Evolutionary conservation across 2,888 invertebrate species (phyloP).

Genomic region (Leptopterna dolabrata): DNA sequence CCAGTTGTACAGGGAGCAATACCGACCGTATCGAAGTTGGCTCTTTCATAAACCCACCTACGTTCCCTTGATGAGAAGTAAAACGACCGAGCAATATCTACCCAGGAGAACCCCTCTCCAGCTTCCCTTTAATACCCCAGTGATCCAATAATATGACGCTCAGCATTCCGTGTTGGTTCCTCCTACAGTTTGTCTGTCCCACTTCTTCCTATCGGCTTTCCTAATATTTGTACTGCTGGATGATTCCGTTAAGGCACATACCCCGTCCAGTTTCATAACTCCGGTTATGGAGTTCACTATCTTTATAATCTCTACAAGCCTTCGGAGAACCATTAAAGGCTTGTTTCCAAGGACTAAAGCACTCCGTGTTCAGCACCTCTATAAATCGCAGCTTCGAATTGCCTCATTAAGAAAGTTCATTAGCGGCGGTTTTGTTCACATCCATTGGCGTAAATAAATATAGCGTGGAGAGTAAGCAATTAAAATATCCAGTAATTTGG

Average conservation of each 20-base stretch:
- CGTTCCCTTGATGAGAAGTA: conserved; percentile 22
- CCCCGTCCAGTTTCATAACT: not conserved
- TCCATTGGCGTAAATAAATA: no score
- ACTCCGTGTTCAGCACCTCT: no score
- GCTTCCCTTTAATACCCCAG: not conserved
- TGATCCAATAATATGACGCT: conserved; percentile 26
- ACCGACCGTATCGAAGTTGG: conserved; percentile 14
- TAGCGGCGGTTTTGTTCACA: no score
- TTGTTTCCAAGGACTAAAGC: no score
- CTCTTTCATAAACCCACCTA: conserved; percentile 4
- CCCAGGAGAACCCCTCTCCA: not conserved
- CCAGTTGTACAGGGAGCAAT: not conserved
- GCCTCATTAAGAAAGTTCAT: no score
- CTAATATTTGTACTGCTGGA: conserved; percentile 24
- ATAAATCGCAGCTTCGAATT: no score
- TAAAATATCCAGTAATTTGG: no score
- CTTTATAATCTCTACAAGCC: not conserved
- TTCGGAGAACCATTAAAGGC: not conserved
- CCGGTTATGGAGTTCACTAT: not conserved
- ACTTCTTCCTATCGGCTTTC: not conserved
- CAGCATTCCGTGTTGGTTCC: conserved; percentile 5
- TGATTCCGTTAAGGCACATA: not conserved
- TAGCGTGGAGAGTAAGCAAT: no score
- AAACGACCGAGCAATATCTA: conserved; percentile 37
- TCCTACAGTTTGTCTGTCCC: conserved; percentile 3